Percentiles rank a stretch among this genome's conserved stretches.
These are phyloP conservation scores for Malthinus flaveolus DNA, from an alignment of 2,888 invertebrate genomes.

Conservation along the genomic window DNA sequence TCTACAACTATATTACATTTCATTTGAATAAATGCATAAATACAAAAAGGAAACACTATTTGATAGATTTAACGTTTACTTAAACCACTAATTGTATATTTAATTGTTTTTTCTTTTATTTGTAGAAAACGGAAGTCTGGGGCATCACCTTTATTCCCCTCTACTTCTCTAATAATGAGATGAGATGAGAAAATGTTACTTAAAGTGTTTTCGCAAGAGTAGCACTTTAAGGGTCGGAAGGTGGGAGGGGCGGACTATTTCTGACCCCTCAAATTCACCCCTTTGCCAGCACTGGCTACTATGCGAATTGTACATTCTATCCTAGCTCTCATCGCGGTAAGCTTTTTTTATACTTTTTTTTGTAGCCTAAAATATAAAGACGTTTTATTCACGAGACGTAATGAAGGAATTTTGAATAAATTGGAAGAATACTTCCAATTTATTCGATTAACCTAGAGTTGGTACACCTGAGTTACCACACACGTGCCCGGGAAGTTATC, in stretches of 20 bases:
- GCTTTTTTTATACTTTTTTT: conserved; percentile 40
- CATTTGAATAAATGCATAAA: too few species aligned
- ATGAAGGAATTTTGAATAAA: too few species aligned
- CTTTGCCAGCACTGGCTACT: conserved; percentile 70
- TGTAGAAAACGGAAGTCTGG: background rate
- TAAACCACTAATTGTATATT: conserved; percentile 1
- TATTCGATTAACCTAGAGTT: too few species aligned
- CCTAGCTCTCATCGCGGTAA: conserved; percentile 77
- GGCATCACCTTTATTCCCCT: conserved; percentile 1
- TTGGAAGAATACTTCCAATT: too few species aligned
- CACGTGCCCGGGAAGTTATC: too few species aligned
- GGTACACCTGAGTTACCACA: too few species aligned
- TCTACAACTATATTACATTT: too few species aligned
- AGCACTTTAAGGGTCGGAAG: conserved; percentile 34
- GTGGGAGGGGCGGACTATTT: conserved; percentile 45
- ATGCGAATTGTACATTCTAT: conserved; percentile 77
- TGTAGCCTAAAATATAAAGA: too few species aligned
- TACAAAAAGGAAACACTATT: too few species aligned
- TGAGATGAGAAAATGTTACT: conserved; percentile 21
- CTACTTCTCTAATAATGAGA: conserved; percentile 9
- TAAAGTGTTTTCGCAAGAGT: conserved; percentile 30
- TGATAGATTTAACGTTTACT: too few species aligned
- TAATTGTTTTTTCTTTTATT: background rate
- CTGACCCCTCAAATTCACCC: conserved; percentile 56
- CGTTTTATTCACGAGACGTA: too few species aligned